Conservation (phyloP, 2,888 invertebrate species). For the Andrena flavipes region DNA sequence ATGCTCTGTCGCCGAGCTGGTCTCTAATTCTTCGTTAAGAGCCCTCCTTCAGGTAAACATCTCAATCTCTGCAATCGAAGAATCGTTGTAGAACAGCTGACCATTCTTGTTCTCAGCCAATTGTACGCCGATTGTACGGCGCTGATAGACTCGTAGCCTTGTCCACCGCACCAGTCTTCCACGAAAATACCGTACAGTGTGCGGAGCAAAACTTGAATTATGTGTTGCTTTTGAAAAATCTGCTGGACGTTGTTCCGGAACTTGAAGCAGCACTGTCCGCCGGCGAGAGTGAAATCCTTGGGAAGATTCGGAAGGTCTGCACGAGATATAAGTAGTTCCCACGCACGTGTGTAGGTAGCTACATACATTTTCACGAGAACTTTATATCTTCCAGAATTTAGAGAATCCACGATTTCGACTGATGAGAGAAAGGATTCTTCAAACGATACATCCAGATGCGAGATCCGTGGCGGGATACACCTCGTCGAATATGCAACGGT, state of each 20-base stretch:
- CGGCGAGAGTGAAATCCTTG: constrained; percentile 86
- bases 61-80: too few relatives aligned
- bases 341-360: neutral
- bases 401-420: constrained; percentile 82
- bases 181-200: constrained; percentile 80
- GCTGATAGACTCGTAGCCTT: constrained; percentile 92
- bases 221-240: constrained; percentile 91
- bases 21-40: constrained; percentile 89
- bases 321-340: neutral
- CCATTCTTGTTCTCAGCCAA: constrained; percentile 78
- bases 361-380: too few relatives aligned
- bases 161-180: constrained; percentile 85
- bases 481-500: constrained; percentile 88
- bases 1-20: constrained; percentile 91
- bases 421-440: constrained; percentile 86
- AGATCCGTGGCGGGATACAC: constrained; percentile 86
- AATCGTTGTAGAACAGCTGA: too few relatives aligned
- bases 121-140: constrained; percentile 89
- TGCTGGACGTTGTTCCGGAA: constrained; percentile 90
- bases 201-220: constrained; percentile 93
- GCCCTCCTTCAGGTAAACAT: constrained; percentile 87
- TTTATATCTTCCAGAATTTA: constrained; percentile 76
- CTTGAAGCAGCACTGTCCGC: constrained; percentile 87
- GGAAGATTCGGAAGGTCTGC: constrained; percentile 87
- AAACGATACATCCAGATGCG: constrained; percentile 87